Conservation (phyloP, 1,140 invertebrate species). For the Drosophila pachea region DNA sequence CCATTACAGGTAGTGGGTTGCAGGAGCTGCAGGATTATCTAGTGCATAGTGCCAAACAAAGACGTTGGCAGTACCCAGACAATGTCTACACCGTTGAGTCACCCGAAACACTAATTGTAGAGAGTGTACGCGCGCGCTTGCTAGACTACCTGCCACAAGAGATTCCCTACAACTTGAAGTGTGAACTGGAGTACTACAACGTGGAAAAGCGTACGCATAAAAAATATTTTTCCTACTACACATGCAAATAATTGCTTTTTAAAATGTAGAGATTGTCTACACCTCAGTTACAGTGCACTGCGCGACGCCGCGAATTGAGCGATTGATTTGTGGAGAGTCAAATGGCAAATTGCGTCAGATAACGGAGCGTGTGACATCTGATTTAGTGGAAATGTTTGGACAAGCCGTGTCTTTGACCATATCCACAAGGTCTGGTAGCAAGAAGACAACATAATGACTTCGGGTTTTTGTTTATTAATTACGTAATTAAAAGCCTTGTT, state of each 20-base stretch:
- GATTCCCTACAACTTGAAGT: conserved; percentile 88
- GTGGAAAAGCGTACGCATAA: conserved; percentile 79
- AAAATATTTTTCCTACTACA: too few relatives aligned
- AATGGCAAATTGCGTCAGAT: conserved; percentile 85
- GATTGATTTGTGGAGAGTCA: conserved; percentile 83
- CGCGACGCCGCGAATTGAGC: conserved; percentile 82
- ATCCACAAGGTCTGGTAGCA: conserved; percentile 52
- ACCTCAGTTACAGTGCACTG: conserved; percentile 83
- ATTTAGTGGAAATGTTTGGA: conserved; percentile 77
- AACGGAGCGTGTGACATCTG: conserved; percentile 80
- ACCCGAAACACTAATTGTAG: conserved; percentile 84
- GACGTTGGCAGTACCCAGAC: conserved; percentile 84
- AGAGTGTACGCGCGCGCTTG: conserved; percentile 88
- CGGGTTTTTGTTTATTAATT: conserved; percentile 24
- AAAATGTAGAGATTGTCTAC: conserved; percentile 80
- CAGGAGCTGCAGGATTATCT: conserved; percentile 88
- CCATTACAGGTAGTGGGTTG: conserved; percentile 88
- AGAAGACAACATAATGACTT: conserved; percentile 27
- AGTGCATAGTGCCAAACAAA: conserved; percentile 82
- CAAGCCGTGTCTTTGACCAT: conserved; percentile 77
- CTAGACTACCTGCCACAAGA: conserved; percentile 89
- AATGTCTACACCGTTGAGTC: conserved; percentile 86
- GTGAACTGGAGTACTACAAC: conserved; percentile 85
- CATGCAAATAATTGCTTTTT: background rate
- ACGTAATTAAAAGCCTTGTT: conserved; percentile 3